Percentiles rank a stretch among this genome's conserved stretches.
Evolutionary conservation across 2,797 vertebrate genomes (phyloP).

Genomic region (Protosalanx chinensis): DNA sequence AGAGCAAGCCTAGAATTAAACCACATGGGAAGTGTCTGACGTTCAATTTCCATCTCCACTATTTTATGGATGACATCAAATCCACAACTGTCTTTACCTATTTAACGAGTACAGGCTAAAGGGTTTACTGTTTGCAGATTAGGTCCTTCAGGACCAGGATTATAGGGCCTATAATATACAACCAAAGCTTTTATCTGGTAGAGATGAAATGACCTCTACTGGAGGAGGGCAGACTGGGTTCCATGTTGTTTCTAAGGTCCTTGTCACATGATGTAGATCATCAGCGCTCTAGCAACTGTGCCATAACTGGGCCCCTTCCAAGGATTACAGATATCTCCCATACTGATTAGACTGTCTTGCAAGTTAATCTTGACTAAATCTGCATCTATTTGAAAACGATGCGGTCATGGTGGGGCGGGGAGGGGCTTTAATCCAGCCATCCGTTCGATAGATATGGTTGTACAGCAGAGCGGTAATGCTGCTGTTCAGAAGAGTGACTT

Average conservation of each 20-base stretch:
- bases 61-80: neutral
- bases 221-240: neutral
- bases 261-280: slow-evolving; percentile 27
- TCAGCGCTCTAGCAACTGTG: slow-evolving; percentile 18
- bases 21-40: neutral
- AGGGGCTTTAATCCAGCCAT: slow-evolving; percentile 44
- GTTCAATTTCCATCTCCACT: neutral
- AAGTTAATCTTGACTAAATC: slow-evolving; percentile 61
- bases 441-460: slow-evolving; percentile 9
- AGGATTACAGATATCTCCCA: slow-evolving; percentile 52
- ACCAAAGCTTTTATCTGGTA: neutral
- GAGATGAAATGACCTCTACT: slow-evolving; percentile 5
- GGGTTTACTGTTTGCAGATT: too few species aligned
- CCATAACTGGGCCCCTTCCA: slow-evolving; percentile 11
- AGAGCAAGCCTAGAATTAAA: neutral
- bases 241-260: slow-evolving; percentile 20
- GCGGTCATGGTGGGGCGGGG: slow-evolving; percentile 18
- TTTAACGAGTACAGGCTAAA: neutral
- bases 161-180: neutral
- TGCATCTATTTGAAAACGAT: slow-evolving; percentile 52
- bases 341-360: slow-evolving; percentile 49
- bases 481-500: neutral
- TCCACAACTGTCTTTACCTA: neutral
- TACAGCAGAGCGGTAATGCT: neutral
- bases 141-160: neutral